Evolutionary conservation across 2,113 vertebrate genomes (phyloP).

Genomic region (Myodes glareolus): DNA sequence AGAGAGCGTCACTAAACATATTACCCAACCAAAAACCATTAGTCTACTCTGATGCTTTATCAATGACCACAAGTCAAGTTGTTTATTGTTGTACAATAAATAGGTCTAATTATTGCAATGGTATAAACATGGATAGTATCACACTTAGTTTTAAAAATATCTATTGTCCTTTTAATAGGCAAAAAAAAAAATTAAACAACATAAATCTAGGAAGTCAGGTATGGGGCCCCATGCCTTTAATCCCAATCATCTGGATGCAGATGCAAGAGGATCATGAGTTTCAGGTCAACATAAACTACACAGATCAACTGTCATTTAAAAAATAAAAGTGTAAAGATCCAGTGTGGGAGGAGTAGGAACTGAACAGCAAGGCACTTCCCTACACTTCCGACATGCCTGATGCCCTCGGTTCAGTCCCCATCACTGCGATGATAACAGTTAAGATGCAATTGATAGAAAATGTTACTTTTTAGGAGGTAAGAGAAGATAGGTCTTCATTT

Average conservation of each 20-base stretch:
- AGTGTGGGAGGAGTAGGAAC: background rate
- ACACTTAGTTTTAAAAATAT: background rate
- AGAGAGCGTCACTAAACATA: background rate
- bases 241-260: background rate
- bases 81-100: background rate
- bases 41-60: slow-evolving; percentile 52
- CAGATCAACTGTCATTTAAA: background rate
- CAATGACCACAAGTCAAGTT: slow-evolving; percentile 51
- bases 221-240: too few relatives aligned
- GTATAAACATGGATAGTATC: background rate
- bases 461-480: background rate
- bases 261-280: background rate
- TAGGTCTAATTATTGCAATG: slow-evolving; percentile 27
- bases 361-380: background rate
- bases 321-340: background rate
- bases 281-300: background rate
- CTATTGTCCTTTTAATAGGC: background rate
- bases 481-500: background rate
- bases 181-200: background rate
- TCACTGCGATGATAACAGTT: background rate
- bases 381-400: background rate
- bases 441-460: background rate
- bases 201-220: background rate
- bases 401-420: background rate
- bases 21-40: background rate